Conservation (phyloP, 2,113 vertebrate species). For the Leiothrix lutea region DNA sequence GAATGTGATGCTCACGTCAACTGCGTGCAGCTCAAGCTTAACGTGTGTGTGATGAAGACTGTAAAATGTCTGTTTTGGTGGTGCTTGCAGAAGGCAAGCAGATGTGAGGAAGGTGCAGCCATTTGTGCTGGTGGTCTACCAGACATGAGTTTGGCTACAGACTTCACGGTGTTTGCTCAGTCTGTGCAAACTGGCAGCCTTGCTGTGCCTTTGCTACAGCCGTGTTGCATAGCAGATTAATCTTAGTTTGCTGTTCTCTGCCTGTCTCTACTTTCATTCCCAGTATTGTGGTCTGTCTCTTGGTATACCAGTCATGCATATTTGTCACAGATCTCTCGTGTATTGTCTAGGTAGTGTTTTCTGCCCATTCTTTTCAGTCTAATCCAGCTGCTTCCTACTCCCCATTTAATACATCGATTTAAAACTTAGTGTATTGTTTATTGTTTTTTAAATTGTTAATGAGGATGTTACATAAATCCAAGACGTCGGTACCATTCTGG, state of each 20-base stretch:
- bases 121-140: accelerated
- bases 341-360: neutral
- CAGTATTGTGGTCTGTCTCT: neutral
- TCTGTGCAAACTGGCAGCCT: neutral
- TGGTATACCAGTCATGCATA: neutral
- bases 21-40: accelerated
- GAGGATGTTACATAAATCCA: neutral
- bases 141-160: neutral
- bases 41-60: accelerated
- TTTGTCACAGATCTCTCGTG: neutral
- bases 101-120: neutral
- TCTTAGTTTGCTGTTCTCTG: neutral
- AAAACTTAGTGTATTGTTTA: neutral
- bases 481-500: neutral
- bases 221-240: neutral
- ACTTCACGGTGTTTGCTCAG: neutral
- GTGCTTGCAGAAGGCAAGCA: neutral
- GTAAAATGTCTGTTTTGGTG: neutral
- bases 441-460: neutral
- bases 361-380: neutral
- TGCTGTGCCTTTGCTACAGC: neutral
- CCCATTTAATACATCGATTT: neutral
- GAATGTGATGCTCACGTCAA: neutral
- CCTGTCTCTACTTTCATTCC: neutral
- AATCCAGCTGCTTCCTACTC: neutral